Base-by-base conservation (phyloP, 2,797 vertebrate genomes). In the Gobio occitaniae region DNA sequence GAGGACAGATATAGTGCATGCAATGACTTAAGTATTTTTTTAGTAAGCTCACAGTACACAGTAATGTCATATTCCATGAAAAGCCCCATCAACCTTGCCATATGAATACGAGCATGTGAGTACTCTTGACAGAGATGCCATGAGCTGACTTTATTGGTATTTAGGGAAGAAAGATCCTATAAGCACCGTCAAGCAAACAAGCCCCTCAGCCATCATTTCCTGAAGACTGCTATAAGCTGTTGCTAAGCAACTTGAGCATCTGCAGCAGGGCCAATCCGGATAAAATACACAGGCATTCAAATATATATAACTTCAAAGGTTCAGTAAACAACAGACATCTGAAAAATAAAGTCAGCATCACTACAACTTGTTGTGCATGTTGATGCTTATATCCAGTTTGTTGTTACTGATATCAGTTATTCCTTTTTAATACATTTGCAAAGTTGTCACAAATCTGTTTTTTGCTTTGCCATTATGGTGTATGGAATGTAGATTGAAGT, bases 211-310 rank as follows among this genome's bases (percentile, higher is more conserved):
- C 21, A 77, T 75, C 36, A 68, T 82, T 75, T 84, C 78, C 74
- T 54, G n/a, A 81, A 87, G 78, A 85, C 80, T 50, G 48, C 86
- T 76, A 80, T 78, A 82, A 86, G 78, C 76, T 54, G 89, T 89
- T 88, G 88, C 90, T 84, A 85, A 85, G 87, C 87, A 89, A 90
- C 86, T 83, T 72, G 44, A 74, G 21, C 74, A 80, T 75, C 56
- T 38, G 56, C 59, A 68, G 69, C 25, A 48, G 32, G 63, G 84
- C 80, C 83, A 87, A 85, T 84, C 80, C 80, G 72, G 72, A 76
- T 84, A 38, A 66, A 82, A 83, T 32, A 86, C 38, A 88, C 59
- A 76, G 36, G 65, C 65, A 56, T 47, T 71, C 17, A 83, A 48
- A 70, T 38, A 50, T 21, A 16, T 75, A n/a, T 32, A 63, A 36